Conservation (phyloP, 2,797 vertebrate species). For the Apogon talboti region DNA sequence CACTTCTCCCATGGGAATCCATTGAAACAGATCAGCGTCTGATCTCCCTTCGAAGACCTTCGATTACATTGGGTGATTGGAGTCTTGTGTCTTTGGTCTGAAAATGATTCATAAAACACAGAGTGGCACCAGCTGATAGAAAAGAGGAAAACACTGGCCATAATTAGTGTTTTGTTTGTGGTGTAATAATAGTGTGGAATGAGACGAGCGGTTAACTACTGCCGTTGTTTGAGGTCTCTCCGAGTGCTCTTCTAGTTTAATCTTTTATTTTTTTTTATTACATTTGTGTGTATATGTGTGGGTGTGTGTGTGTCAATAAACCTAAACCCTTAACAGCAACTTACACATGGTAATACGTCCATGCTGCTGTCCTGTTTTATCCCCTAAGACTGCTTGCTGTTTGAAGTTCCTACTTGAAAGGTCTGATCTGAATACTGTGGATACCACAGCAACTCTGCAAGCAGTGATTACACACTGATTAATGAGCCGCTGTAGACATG, state of each 20-base stretch:
- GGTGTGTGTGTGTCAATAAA: conserved; percentile 59
- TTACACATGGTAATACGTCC: conserved; percentile 59
- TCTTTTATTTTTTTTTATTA: neutral
- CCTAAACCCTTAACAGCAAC: conserved; percentile 68
- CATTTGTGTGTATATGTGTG: neutral
- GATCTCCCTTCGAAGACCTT: too few relatives aligned
- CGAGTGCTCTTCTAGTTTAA: neutral
- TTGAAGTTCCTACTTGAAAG: conserved; percentile 85
- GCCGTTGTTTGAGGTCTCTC: too few relatives aligned
- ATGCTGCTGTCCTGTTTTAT: conserved; percentile 69
- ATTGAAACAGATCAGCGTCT: too few relatives aligned
- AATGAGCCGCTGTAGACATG: conserved; percentile 71
- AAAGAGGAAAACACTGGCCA: too few relatives aligned
- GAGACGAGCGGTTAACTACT: too few relatives aligned
- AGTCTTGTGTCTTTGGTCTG: too few relatives aligned
- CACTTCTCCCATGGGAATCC: too few relatives aligned
- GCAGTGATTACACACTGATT: conserved; percentile 84
- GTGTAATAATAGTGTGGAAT: too few relatives aligned
- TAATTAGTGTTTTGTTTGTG: too few relatives aligned
- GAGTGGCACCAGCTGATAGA: too few relatives aligned
- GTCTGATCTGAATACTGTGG: conserved; percentile 76
- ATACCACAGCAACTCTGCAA: conserved; percentile 74
- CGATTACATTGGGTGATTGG: too few relatives aligned
- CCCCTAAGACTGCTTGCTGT: conserved; percentile 76
- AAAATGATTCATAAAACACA: too few relatives aligned